Base-by-base conservation (phyloP, 2,888 invertebrate genomes). In the Orchesellides sinensis region DNA sequence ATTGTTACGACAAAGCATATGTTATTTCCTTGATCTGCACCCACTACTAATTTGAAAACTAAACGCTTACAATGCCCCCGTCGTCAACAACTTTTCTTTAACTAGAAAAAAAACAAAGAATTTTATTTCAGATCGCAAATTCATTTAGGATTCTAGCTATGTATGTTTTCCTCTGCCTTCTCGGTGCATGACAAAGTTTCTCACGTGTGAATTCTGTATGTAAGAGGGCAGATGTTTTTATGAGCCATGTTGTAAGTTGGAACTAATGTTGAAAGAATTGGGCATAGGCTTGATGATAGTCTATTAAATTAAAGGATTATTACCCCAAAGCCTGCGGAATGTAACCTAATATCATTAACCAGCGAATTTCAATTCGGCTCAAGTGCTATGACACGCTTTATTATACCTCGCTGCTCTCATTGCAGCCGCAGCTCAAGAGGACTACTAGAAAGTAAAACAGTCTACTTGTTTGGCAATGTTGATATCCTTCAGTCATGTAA, bases 301-400 rank as follows among this genome's bases (percentile, higher is more conserved):
- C 72, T 80, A 80, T 80, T 80, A 80, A 80, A 80, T 80, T 80
- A 80, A 80, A 80, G 80, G 80, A 80, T 80, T 80, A 80, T 80
- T 80, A 45, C 73, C 61, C 61, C 49, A 45, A 29, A 73, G 49
- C 32, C 66, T 72, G 61, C 72, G 68, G 40, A 65, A 78, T 77
- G 68, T 63, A 54, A 63, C 29, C 61, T 79, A 72, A 79, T 79
- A 72, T 72, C 70, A 79, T 79, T 79, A 79, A 40, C 54, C 54
- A 72, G 79, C 35, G 72, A 63, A 79, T 72, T 72, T 56, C 72
- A 70, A 72, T 80, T 80, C 73, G 49, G 59, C 59, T 73, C 65
- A 70, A 72, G 79, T 56, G 35, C 79, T 45, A 61, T 68, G 77
- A 78, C 78, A 69, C 63, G 78, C 78, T 70, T 78, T 63, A 69